A percentile compares a stretch with the other conserved stretches of the same genome.
Evolutionary conservation across 2,888 invertebrate species (phyloP).

Genomic region (Synergus japonicus): DNA sequence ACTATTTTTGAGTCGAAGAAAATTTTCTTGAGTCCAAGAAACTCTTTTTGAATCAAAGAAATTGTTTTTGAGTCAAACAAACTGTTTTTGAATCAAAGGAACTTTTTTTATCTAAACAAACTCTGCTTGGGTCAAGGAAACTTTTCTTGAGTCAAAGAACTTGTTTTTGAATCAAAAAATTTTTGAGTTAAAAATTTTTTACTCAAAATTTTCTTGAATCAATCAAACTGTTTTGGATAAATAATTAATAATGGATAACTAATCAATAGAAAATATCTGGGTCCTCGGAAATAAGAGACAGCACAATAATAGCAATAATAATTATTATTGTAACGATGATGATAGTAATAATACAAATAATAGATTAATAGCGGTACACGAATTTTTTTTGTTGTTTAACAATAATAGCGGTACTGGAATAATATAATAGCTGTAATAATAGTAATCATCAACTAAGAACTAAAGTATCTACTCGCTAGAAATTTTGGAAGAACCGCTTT

Average conservation of each 20-base stretch:
- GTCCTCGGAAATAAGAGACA: constrained; percentile 16
- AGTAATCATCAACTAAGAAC: constrained; percentile 60
- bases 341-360: constrained; percentile 73
- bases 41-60: neutral
- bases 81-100: no score
- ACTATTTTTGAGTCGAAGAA: no score
- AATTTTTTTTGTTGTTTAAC: constrained; percentile 56
- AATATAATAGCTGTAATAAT: constrained; percentile 62
- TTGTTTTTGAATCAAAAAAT: neutral
- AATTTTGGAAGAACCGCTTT: constrained; percentile 62
- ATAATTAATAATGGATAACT: no score
- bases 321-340: constrained; percentile 73
- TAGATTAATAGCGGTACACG: constrained; percentile 60
- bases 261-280: no score
- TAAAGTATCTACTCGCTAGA: constrained; percentile 66
- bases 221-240: no score
- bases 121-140: no score
- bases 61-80: no score
- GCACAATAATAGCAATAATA: constrained; percentile 69
- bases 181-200: no score
- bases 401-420: constrained; percentile 69
- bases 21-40: no score
- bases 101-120: no score
- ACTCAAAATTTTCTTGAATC: no score
- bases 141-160: no score